A percentile compares a stretch with the other conserved stretches of the same genome.
These are phyloP conservation scores for Proterorhinus semilunaris DNA, from an alignment of 2,113 vertebrate species.

Conservation along the genomic window DNA sequence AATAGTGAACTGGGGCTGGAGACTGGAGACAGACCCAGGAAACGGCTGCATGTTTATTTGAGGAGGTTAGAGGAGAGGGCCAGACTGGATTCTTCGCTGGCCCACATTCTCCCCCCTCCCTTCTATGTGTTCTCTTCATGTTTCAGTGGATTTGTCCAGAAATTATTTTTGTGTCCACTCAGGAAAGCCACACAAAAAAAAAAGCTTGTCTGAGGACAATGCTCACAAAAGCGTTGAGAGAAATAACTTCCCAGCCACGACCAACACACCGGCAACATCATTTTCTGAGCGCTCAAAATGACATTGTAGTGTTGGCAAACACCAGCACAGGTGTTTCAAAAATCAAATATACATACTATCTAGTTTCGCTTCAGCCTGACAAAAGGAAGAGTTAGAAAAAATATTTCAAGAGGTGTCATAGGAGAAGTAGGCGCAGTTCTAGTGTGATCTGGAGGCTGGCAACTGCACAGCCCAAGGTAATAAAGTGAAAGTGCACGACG, in stretches of 20 bases:
- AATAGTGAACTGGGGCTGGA: constrained; percentile 54
- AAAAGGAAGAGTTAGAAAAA: neutral
- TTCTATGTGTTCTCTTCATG: constrained; percentile 68
- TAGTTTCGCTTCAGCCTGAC: constrained; percentile 13
- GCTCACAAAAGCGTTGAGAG: constrained; percentile 60
- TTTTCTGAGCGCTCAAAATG: constrained; percentile 49
- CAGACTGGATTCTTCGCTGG: constrained; percentile 65
- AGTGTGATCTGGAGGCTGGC: constrained; percentile 22
- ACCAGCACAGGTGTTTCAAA: constrained; percentile 52
- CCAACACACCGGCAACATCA: constrained; percentile 42
- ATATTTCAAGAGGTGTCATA: constrained; percentile 5
- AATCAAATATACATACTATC: constrained; percentile 9
- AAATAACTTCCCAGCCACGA: constrained; percentile 61
- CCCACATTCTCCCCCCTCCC: constrained; percentile 69
- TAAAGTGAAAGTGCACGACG: constrained; percentile 21
- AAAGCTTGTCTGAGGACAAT: constrained; percentile 62
- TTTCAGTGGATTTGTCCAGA: constrained; percentile 68
- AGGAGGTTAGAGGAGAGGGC: constrained; percentile 58
- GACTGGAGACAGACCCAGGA: constrained; percentile 63
- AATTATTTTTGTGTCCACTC: constrained; percentile 73
- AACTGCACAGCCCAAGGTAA: constrained; percentile 21
- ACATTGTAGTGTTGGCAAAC: constrained; percentile 53
- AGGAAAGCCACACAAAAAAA: constrained; percentile 62
- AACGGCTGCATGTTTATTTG: constrained; percentile 70
- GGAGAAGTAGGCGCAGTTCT: constrained; percentile 8